Evolutionary conservation across 30 jellyfish, hydroid and myxozoan species (phyloP).

Genomic region (Nemopilema nomurai): DNA sequence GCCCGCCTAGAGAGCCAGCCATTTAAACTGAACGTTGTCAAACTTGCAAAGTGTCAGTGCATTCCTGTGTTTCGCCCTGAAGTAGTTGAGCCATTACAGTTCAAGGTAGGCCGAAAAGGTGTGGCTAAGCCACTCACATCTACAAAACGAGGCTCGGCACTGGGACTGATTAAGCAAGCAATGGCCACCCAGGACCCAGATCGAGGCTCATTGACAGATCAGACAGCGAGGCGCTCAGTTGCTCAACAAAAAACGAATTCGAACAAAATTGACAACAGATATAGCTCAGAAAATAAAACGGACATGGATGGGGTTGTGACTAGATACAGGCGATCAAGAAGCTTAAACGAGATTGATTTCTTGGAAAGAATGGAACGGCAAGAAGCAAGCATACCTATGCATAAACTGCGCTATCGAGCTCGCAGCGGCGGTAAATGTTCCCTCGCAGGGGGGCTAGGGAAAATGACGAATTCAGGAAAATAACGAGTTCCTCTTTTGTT

Average conservation of each 20-base stretch:
- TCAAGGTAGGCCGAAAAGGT: slow-evolving; percentile 1
- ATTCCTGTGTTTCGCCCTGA: slow-evolving; percentile 49
- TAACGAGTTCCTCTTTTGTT: too few species aligned
- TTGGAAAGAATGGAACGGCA: neutral
- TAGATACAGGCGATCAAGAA: slow-evolving; percentile 4
- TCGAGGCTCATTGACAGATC: neutral
- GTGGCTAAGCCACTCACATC: slow-evolving; percentile 3
- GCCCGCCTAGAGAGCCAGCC: neutral
- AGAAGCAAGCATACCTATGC: neutral
- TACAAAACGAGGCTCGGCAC: neutral
- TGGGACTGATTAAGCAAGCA: neutral
- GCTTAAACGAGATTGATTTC: slow-evolving; percentile 26
- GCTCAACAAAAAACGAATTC: neutral
- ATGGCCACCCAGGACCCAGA: neutral
- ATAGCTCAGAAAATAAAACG: neutral
- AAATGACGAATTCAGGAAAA: too few species aligned
- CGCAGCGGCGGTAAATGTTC: slow-evolving; percentile 10
- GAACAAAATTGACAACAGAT: neutral
- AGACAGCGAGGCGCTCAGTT: neutral
- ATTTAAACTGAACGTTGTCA: slow-evolving; percentile 38
- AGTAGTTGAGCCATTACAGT: slow-evolving; percentile 11
- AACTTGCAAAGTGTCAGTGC: slow-evolving; percentile 46
- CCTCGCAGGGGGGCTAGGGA: too few species aligned
- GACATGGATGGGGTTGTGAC: neutral
- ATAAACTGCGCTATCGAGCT: slow-evolving; percentile 1